A percentile compares a stretch with the other conserved stretches of the same genome.
These are phyloP conservation scores for Raphicerus campestris DNA, from an alignment of 2,113 vertebrate species.

Conservation along the genomic window DNA sequence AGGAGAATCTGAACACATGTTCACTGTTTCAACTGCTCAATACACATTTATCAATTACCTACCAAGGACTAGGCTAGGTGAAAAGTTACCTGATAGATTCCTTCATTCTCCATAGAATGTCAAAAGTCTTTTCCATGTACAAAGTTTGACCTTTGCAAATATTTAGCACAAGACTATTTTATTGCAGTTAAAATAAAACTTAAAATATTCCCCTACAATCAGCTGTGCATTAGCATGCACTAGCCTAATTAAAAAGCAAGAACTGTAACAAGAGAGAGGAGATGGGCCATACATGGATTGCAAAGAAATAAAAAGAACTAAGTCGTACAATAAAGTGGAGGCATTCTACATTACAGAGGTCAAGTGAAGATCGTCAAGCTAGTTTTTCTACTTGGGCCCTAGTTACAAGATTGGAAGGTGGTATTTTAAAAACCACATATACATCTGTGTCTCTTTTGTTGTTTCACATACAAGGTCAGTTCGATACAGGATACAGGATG, in stretches of 20 bases:
- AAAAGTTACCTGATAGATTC: constrained; percentile 8
- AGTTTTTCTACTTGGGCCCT: constrained; percentile 12
- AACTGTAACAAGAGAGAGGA: constrained; percentile 67
- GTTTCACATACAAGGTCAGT: no score
- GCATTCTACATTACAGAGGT: constrained; percentile 46
- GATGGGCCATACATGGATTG: constrained; percentile 58
- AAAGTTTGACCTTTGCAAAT: constrained; percentile 71
- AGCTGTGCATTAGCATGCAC: constrained; percentile 67
- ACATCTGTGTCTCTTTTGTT: not conserved
- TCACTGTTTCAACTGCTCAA: not conserved
- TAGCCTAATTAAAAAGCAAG: constrained; percentile 72
- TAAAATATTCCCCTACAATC: constrained; percentile 71
- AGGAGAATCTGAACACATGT: not conserved
- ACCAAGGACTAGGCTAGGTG: not conserved
- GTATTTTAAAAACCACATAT: not conserved
- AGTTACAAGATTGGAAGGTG: not conserved
- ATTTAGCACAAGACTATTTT: constrained; percentile 66
- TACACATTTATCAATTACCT: not conserved
- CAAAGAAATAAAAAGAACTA: constrained; percentile 57
- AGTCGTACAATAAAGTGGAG: constrained; percentile 42
- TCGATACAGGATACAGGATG: no score
- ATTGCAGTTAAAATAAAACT: constrained; percentile 69
- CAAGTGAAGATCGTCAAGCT: constrained; percentile 52
- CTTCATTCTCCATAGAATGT: constrained; percentile 11
- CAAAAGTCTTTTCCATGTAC: constrained; percentile 6